Evolutionary conservation across 1,140 invertebrate genomes (phyloP), one percentile per base, ranked within the genome.

Genomic region (Ostrea edulis): DNA sequence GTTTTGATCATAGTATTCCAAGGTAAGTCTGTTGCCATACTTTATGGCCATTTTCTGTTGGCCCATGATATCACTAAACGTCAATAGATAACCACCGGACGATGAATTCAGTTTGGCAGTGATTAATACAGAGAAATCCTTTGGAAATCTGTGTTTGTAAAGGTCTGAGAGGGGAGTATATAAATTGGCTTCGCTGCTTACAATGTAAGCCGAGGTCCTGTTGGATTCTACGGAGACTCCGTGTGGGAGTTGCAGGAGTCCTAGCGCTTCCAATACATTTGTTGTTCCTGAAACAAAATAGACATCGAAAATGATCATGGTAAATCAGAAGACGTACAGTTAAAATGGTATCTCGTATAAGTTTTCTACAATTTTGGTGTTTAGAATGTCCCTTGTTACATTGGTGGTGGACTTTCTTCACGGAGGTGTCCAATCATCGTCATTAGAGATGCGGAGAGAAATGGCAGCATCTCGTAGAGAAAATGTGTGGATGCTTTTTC

Each of bases 11-110:
- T 86, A 88, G 77, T 90, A 91, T 82, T 91, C 87, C 25, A 92
- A 86, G 20, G 20, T 82, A n/a, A 89, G 52, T 11, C 77, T 71
- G 29, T 85, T 54, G 55, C 84, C 91, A 81, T 92, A 87, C 68
- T 91, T 90, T 17, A 93, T 65, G 9, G 92, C 93, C 8, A 93
- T 51, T 84, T 89, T 90, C 77, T 92, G 91, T 62, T 90, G 90
- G 29, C 93, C 92, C 58, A 89, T 88, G 29, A 92, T 90, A 87
- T 94, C 93, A 87, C 91, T 93, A 5, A 94, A 58, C n/a, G 93
- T 91, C 12, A 94, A 89, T 11, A 93, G 83, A 87, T 94, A 94
- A 11, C 94, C 93, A 11, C 86, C 81, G 62, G 85, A 90, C 65
- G 90, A 85, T n/a, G 71, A 35, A 9, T 29, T 71, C 29, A 92